Conservation (phyloP, 92 coral and sea anemone genomes). For the Phenganax stokvisi region DNA sequence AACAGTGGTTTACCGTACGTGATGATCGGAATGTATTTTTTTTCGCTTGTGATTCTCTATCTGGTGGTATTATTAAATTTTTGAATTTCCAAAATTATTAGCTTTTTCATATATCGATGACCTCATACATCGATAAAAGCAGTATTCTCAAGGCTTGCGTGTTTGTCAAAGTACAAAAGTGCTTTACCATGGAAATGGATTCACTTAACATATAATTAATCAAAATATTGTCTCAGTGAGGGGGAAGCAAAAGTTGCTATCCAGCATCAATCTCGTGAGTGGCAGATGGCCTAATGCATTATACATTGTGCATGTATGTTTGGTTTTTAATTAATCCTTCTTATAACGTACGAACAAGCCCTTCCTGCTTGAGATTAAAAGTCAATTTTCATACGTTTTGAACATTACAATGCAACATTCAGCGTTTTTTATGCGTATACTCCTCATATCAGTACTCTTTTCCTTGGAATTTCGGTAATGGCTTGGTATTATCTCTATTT, state of each 20-base stretch:
- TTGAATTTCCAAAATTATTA: no score
- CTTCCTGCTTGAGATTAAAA: no score
- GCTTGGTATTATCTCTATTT: no score
- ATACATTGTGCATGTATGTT: no score
- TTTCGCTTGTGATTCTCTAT: not conserved
- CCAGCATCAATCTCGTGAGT: not conserved
- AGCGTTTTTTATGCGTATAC: no score
- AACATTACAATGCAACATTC: no score
- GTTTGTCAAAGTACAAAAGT: not conserved
- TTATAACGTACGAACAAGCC: no score
- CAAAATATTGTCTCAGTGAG: conserved; percentile 5
- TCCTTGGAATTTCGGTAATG: no score
- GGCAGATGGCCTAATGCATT: not conserved
- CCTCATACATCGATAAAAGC: not conserved
- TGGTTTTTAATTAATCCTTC: no score
- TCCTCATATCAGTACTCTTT: no score
- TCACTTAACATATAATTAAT: not conserved
- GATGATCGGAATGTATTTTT: not conserved
- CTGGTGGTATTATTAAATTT: no score
- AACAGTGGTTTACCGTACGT: not conserved
- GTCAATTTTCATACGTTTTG: no score
- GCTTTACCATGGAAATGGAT: conserved; percentile 3
- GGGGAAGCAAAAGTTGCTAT: conserved; percentile 2
- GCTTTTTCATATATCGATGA: not conserved
- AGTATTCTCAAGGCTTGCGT: not conserved